Evolutionary conservation across 2,797 vertebrate species (phyloP).

Genomic region (Diceros bicornis): DNA sequence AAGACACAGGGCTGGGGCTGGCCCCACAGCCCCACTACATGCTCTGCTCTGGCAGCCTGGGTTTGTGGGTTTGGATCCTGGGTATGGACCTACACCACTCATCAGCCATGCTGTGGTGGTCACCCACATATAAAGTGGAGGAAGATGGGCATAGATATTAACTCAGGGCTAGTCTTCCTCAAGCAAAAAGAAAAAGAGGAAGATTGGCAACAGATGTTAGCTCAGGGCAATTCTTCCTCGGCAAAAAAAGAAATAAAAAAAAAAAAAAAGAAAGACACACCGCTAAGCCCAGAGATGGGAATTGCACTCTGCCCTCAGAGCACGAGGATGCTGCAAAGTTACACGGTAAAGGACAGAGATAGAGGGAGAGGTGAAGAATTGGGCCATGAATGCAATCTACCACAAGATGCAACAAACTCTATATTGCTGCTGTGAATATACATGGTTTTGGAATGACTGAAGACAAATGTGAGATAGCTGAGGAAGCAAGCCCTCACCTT

Average conservation of each 20-base stretch:
- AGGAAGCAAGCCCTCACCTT: not conserved
- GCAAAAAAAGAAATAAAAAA: too few species aligned
- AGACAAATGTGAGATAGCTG: not conserved
- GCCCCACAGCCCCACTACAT: fast-evolving
- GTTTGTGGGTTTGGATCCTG: too few species aligned
- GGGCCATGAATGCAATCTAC: not conserved
- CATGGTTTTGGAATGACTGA: not conserved
- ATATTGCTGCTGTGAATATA: not conserved
- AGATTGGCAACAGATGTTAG: too few species aligned
- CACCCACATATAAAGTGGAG: too few species aligned
- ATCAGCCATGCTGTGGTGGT: too few species aligned
- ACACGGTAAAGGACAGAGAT: not conserved
- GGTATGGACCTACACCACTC: too few species aligned
- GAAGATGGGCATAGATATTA: too few species aligned
- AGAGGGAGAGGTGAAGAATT: not conserved
- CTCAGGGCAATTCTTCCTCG: too few species aligned
- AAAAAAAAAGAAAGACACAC: too few species aligned
- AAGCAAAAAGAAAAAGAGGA: too few species aligned
- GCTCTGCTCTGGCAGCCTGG: too few species aligned
- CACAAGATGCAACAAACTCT: not conserved
- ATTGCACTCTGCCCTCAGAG: not conserved
- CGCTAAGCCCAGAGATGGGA: not conserved
- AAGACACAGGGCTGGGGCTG: not conserved
- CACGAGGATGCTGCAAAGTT: not conserved
- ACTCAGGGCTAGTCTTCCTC: too few species aligned